Percentiles rank a stretch among this genome's conserved stretches.
These are phyloP conservation scores for Dasypolia templi DNA, from an alignment of 2,888 invertebrate species.

Conservation along the genomic window DNA sequence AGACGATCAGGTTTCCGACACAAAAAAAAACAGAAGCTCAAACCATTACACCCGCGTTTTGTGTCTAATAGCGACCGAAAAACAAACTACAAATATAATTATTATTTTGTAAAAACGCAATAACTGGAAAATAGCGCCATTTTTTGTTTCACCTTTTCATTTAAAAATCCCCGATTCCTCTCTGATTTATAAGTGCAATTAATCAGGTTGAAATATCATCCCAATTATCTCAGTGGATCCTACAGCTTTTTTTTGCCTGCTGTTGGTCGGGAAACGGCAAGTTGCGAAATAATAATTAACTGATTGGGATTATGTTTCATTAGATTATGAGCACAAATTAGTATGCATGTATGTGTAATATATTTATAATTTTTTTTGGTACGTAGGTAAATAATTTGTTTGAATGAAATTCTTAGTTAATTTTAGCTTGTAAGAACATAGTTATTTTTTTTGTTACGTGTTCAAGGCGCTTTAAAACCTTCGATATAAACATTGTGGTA, in stretches of 20 bases:
- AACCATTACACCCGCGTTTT: not conserved
- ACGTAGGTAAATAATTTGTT: too few relatives aligned
- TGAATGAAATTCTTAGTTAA: not conserved
- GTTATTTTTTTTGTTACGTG: not conserved
- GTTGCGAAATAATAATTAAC: conserved; percentile 49
- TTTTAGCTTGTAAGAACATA: not conserved
- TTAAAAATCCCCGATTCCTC: conserved; percentile 73
- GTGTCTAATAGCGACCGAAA: not conserved
- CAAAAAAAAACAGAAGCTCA: too few relatives aligned
- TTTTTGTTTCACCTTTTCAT: conserved; percentile 78
- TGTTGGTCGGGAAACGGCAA: conserved; percentile 37
- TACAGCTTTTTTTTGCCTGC: conserved; percentile 68
- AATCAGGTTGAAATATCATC: conserved; percentile 84
- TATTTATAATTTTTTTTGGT: too few relatives aligned
- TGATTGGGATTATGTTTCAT: conserved; percentile 22
- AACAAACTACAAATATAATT: not conserved
- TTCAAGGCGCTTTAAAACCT: not conserved
- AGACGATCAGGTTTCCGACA: too few relatives aligned
- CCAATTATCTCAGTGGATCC: conserved; percentile 83
- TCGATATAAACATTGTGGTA: too few relatives aligned
- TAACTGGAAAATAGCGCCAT: conserved; percentile 67
- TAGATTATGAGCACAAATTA: too few relatives aligned
- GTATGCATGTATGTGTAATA: too few relatives aligned
- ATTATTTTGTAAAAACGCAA: conserved; percentile 28
- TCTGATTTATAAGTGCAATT: conserved; percentile 83